Evolutionary conservation across 2,797 vertebrate genomes (phyloP).

Genomic region (Miichthys miiuy): DNA sequence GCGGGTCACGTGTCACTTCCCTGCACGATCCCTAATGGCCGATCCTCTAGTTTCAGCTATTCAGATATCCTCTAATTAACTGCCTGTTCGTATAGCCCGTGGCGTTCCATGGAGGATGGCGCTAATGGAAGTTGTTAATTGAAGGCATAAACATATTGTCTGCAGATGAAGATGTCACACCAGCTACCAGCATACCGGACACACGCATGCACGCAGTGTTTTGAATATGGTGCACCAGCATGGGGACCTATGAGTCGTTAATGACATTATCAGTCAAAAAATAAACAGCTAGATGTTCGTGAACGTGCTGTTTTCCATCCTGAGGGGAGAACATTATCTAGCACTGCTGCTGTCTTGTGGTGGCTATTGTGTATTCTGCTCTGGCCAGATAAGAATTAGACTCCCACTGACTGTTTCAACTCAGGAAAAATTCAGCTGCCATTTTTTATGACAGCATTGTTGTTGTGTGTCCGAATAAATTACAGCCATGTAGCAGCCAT

Average conservation of each 20-base stretch:
- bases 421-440: conserved; percentile 32
- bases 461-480: background rate
- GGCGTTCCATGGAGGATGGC: conserved; percentile 42
- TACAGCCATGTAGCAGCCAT: background rate
- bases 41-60: conserved; percentile 44
- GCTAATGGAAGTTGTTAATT: conserved; percentile 78
- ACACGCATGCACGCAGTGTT: background rate
- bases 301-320: conserved; percentile 38
- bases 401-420: conserved; percentile 38
- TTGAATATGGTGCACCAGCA: conserved; percentile 7
- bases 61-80: conserved; percentile 61
- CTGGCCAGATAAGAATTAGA: conserved; percentile 49
- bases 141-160: conserved; percentile 56
- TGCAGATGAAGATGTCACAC: conserved; percentile 36
- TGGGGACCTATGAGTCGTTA: conserved; percentile 35
- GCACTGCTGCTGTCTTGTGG: conserved; percentile 29
- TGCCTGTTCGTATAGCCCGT: conserved; percentile 62
- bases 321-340: conserved; percentile 32
- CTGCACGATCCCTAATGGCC: conserved; percentile 43
- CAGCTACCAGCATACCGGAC: background rate
- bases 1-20: conserved; percentile 23
- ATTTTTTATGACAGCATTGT: conserved; percentile 22
- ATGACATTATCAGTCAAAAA: conserved; percentile 62
- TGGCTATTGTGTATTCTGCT: conserved; percentile 33
- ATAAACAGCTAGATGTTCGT: conserved; percentile 48